Evolutionary conservation across 2,888 invertebrate species (phyloP).

Genomic region (Odontomyia ornata): DNA sequence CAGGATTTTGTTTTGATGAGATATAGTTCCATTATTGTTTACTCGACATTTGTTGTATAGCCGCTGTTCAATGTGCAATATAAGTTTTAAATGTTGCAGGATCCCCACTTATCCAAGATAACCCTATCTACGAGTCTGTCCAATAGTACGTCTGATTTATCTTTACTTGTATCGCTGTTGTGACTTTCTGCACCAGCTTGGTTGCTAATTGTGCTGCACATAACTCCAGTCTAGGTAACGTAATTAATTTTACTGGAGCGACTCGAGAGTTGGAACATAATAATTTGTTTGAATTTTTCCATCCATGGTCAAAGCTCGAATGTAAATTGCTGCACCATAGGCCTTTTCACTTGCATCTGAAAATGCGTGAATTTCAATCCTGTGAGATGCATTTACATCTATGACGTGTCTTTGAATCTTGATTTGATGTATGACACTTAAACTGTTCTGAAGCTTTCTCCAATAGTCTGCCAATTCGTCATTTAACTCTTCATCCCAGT

Average conservation of each 20-base stretch:
- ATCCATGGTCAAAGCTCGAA: no score
- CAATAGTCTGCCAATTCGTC: conserved; percentile 14
- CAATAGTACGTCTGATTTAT: conserved; percentile 48
- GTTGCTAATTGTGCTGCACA: conserved; percentile 54
- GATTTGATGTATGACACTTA: no score
- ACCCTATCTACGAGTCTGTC: conserved; percentile 53
- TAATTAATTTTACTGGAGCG: conserved; percentile 43
- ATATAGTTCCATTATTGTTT: no score
- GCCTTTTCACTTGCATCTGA: conserved; percentile 46
- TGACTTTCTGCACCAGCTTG: conserved; percentile 48
- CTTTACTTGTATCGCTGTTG: conserved; percentile 30
- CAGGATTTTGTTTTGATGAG: no score
- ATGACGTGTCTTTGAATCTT: no score
- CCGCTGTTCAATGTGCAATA: no score
- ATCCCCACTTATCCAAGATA: conserved; percentile 50
- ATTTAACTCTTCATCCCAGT: conserved; percentile 49
- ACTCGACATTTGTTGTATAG: no score
- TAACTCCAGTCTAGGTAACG: conserved; percentile 55
- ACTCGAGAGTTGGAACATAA: conserved; percentile 45
- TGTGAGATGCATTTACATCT: no score
- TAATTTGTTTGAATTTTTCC: no score
- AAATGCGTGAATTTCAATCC: conserved; percentile 46
- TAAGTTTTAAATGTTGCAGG: no score
- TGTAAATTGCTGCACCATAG: conserved; percentile 29
- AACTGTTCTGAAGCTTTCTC: no score